Conservation (phyloP, 2,888 invertebrate genomes). For the Pristionchus entomophagus region DNA sequence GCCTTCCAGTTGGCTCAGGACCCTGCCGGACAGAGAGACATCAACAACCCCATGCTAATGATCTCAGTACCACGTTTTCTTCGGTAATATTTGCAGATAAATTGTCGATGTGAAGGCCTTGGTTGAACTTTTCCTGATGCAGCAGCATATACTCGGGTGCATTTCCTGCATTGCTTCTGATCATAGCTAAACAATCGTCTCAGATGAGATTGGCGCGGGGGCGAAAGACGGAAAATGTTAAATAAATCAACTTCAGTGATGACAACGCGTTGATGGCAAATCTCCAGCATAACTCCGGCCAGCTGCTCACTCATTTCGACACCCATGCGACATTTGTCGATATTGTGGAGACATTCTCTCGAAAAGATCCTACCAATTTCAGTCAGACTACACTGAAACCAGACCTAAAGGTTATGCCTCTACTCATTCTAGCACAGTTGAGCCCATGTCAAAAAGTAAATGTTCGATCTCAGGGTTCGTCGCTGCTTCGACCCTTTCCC, state of each 20-base stretch:
- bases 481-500: slow-evolving; percentile 6
- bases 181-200: no score
- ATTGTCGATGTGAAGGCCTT: no score
- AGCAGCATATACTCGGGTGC: no score
- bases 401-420: background rate
- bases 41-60: slow-evolving; percentile 37
- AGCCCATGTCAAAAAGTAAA: no score
- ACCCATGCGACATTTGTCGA: slow-evolving; percentile 36
- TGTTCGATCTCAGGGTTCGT: background rate
- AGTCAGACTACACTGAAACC: background rate
- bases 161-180: no score
- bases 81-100: background rate
- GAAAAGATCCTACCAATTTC: background rate
- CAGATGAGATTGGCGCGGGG: no score
- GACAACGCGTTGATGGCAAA: background rate
- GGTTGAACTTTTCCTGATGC: no score
- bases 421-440: no score
- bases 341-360: background rate
- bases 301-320: slow-evolving; percentile 28
- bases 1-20: background rate
- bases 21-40: background rate
- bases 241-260: slow-evolving; percentile 18
- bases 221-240: no score
- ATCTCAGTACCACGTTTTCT: background rate
- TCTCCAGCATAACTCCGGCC: background rate